Evolutionary conservation across 1,140 invertebrate species (phyloP).

Genomic region (Pseudomyrmex cubaensis): DNA sequence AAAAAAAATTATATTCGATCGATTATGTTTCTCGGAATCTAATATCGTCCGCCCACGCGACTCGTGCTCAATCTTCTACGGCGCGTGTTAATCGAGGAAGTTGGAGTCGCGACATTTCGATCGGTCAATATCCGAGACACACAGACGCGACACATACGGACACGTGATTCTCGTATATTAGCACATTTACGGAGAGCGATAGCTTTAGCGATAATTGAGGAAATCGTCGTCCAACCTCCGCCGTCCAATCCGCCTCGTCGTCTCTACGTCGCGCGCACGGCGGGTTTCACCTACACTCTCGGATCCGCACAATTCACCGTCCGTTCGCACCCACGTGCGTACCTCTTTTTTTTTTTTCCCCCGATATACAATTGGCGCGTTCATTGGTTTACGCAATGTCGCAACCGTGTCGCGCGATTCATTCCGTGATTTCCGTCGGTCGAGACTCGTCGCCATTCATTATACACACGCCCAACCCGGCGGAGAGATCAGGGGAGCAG

Average conservation of each 20-base stretch:
- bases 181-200: slow-evolving; percentile 12
- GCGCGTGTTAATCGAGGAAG: slow-evolving; percentile 6
- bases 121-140: slow-evolving; percentile 18
- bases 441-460: slow-evolving; percentile 31
- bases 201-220: slow-evolving; percentile 47
- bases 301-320: slow-evolving; percentile 46
- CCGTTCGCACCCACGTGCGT: slow-evolving; percentile 44
- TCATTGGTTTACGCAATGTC: slow-evolving; percentile 57
- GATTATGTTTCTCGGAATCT: slow-evolving; percentile 2
- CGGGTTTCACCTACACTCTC: slow-evolving; percentile 9
- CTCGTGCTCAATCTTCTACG: neutral
- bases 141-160: neutral
- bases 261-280: neutral
- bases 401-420: slow-evolving; percentile 38
- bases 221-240: slow-evolving; percentile 48
- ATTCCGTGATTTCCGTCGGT: slow-evolving; percentile 44
- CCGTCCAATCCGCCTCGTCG: slow-evolving; percentile 17
- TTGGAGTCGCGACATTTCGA: slow-evolving; percentile 1
- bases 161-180: no score
- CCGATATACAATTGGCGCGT: slow-evolving; percentile 43
- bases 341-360: slow-evolving; percentile 9
- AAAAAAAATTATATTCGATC: neutral
- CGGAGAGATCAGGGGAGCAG: slow-evolving; percentile 18
- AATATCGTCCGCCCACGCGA: slow-evolving; percentile 7
- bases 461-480: slow-evolving; percentile 18